Evolutionary conservation across 2,888 invertebrate genomes (phyloP).

Genomic region (Hymenopus coronatus): DNA sequence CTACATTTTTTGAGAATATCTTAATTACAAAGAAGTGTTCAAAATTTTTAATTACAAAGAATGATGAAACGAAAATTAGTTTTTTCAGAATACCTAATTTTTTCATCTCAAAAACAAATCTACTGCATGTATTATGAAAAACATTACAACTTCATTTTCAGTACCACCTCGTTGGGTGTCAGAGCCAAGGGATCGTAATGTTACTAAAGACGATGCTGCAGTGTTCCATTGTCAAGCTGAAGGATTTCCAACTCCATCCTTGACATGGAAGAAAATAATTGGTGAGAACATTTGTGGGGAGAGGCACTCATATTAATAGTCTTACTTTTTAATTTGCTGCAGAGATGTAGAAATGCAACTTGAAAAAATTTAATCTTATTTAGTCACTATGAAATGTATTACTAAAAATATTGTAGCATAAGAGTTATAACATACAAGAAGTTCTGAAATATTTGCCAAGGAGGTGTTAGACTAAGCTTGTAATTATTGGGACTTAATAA

Average conservation of each 20-base stretch:
- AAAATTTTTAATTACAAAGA: neutral
- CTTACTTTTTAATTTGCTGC: neutral
- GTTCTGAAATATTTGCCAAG: too few species aligned
- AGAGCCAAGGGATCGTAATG: slow-evolving; percentile 46
- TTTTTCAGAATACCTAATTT: neutral
- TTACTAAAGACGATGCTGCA: slow-evolving; percentile 46
- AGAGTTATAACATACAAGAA: too few species aligned
- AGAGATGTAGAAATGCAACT: too few species aligned
- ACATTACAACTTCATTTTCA: slow-evolving; percentile 36
- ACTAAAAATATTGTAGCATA: too few species aligned
- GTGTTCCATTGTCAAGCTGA: slow-evolving; percentile 48
- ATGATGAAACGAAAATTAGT: neutral
- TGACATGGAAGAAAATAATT: slow-evolving; percentile 47
- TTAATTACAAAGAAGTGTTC: neutral
- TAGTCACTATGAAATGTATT: too few species aligned
- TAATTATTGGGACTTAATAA: too few species aligned
- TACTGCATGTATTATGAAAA: neutral
- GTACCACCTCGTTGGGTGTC: slow-evolving; percentile 49
- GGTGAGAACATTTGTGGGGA: slow-evolving; percentile 39
- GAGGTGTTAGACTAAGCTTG: too few species aligned
- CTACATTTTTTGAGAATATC: neutral
- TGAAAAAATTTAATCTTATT: too few species aligned
- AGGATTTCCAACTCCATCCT: slow-evolving; percentile 48
- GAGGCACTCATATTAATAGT: neutral
- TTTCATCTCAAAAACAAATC: neutral